Evolutionary conservation across 1,140 invertebrate species (phyloP).

Genomic region (Macrobrachium rosenbergii): DNA sequence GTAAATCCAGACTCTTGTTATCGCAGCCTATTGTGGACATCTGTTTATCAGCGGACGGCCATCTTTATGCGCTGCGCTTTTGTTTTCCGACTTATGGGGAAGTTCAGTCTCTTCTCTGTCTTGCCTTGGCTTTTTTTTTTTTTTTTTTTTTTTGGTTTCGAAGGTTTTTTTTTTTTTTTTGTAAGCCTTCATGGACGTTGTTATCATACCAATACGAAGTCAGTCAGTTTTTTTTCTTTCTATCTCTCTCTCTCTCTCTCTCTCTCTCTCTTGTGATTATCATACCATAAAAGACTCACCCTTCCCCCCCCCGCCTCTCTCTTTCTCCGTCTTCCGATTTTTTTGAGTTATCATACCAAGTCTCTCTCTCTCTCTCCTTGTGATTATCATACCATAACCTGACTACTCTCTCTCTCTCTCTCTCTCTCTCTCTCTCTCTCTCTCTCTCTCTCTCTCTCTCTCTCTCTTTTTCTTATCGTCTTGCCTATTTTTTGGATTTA

Average conservation of each 20-base stretch:
- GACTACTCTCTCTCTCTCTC: too few relatives aligned
- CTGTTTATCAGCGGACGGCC: constrained; percentile 4
- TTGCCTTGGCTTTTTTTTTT: too few relatives aligned
- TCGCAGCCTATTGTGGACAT: constrained; percentile 14
- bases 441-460: too few relatives aligned
- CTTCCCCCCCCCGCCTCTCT: not conserved
- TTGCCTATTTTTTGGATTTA: not conserved
- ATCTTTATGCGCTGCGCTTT: constrained; percentile 25
- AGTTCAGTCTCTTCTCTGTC: too few relatives aligned
- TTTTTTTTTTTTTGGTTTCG: not conserved
- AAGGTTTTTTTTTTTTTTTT: not conserved
- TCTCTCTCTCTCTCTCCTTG: not conserved
- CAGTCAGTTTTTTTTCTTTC: not conserved
- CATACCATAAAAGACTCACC: not conserved
- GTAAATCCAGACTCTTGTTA: constrained; percentile 8
- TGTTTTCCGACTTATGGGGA: constrained; percentile 15
- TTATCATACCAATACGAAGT: not conserved
- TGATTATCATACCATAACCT: not conserved
- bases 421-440: not conserved
- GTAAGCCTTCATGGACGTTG: not conserved
- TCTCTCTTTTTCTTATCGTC: not conserved
- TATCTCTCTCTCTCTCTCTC: not conserved
- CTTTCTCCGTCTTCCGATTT: not conserved
- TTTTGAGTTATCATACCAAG: too few relatives aligned
- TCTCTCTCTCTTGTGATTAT: not conserved